A percentile compares a stretch with the other conserved stretches of the same genome.
phyloP scores from a whole-genome alignment of 1,140 invertebrate genomes.

The Megathymus violae region DNA sequence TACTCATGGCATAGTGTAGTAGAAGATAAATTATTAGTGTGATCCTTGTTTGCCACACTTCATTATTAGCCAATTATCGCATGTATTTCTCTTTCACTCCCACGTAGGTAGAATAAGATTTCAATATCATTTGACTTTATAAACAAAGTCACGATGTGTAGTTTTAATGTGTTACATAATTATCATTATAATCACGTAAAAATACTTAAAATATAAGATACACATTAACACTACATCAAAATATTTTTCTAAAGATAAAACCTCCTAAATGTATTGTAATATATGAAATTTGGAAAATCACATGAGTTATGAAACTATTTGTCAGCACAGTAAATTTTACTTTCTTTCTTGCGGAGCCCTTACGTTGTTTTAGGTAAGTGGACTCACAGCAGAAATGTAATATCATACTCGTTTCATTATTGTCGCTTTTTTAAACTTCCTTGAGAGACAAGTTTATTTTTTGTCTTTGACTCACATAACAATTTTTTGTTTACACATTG shows the following conservation, averaged over 20 bases:
- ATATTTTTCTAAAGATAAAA: not conserved
- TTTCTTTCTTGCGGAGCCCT: slow-evolving; percentile 84
- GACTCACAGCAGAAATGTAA: slow-evolving; percentile 64
- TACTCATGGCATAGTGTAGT: slow-evolving; percentile 71
- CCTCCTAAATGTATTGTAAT: slow-evolving; percentile 12
- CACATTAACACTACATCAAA: slow-evolving; percentile 33
- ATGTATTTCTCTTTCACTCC: slow-evolving; percentile 58
- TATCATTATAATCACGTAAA: not conserved
- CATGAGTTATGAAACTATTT: slow-evolving; percentile 63
- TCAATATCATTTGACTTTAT: slow-evolving; percentile 2
- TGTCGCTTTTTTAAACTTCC: slow-evolving; percentile 65
- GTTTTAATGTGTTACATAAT: slow-evolving; percentile 25
- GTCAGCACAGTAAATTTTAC: slow-evolving; percentile 81
- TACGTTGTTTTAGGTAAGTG: slow-evolving; percentile 82
- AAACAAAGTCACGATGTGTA: slow-evolving; percentile 3
- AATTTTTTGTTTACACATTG: slow-evolving; percentile 57
- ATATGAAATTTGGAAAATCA: slow-evolving; percentile 57
- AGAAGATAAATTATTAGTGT: slow-evolving; percentile 56
- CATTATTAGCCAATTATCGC: slow-evolving; percentile 67
- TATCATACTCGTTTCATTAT: slow-evolving; percentile 64
- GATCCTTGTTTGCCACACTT: slow-evolving; percentile 75
- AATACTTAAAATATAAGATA: slow-evolving; percentile 2
- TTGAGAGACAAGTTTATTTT: slow-evolving; percentile 43
- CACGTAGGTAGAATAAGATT: slow-evolving; percentile 32
- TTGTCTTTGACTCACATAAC: slow-evolving; percentile 59